A percentile compares a stretch with the other conserved stretches of the same genome.
Conservation (phyloP, 2,797 vertebrate genomes). For the Pseudochaenichthys georgianus region DNA sequence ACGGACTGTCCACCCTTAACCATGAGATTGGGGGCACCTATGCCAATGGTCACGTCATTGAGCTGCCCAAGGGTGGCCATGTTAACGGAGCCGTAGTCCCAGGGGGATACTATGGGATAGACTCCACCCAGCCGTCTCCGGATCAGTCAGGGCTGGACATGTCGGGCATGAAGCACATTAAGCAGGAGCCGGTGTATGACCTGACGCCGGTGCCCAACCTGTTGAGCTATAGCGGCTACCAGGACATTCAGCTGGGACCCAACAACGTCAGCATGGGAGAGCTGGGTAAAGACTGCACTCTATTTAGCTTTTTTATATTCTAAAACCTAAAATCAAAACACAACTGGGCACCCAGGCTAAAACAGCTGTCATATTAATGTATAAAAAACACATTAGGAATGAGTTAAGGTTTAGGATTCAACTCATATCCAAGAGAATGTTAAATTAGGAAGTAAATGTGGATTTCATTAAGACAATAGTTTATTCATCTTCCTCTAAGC, state of each 20-base stretch:
- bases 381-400: constrained; percentile 35
- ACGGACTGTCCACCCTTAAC: constrained; percentile 92
- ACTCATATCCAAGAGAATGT: constrained; percentile 31
- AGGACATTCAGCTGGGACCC: constrained; percentile 93
- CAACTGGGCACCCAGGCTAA: constrained; percentile 63
- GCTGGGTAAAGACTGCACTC: constrained; percentile 88
- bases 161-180: constrained; percentile 99
- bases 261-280: constrained; percentile 96
- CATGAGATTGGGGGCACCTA: constrained; percentile 93
- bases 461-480: neutral
- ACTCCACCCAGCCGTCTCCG: constrained; percentile 97
- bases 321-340: constrained; percentile 11
- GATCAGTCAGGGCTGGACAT: constrained; percentile 99
- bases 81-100: constrained; percentile 73
- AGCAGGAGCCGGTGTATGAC: constrained; percentile 99
- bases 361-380: constrained; percentile 49
- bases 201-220: constrained; percentile 98
- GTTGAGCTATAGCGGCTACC: constrained; percentile 97
- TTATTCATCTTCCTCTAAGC: neutral
- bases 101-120: constrained; percentile 92
- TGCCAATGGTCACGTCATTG: constrained; percentile 94
- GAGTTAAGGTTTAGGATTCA: constrained; percentile 29
- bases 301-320: too few species aligned
- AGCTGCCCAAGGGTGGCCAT: constrained; percentile 94
- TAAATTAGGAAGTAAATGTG: constrained; percentile 26